phyloP scores from a whole-genome alignment of 1,140 invertebrate genomes.

The Aphaenogaster floridana region DNA sequence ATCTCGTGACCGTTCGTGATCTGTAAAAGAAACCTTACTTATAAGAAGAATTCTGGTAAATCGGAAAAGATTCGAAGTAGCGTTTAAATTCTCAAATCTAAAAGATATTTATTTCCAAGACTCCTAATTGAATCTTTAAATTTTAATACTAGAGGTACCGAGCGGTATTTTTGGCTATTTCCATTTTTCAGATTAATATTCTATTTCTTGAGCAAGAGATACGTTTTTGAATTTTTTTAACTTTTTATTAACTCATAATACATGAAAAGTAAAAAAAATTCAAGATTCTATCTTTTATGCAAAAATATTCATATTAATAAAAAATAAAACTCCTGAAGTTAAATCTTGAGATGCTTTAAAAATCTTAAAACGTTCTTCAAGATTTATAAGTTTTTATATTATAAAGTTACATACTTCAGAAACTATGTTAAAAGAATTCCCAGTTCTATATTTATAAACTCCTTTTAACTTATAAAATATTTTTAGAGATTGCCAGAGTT shows the following conservation, averaged over 20 bases:
- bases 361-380: neutral
- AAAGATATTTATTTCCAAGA: constrained; percentile 25
- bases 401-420: neutral
- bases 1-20: neutral
- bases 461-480: constrained; percentile 16
- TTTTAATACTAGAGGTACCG: neutral
- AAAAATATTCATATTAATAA: too few relatives aligned
- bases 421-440: neutral
- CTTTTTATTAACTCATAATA: too few relatives aligned
- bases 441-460: neutral
- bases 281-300: too few relatives aligned
- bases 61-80: neutral
- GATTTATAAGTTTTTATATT: neutral
- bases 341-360: neutral
- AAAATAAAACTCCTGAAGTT: neutral
- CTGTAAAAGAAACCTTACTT: neutral
- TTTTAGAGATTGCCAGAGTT: constrained; percentile 24
- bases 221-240: too few relatives aligned
- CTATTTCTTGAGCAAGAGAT: too few relatives aligned
- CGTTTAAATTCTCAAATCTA: neutral
- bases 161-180: too few relatives aligned
- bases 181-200: too few relatives aligned
- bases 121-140: constrained; percentile 4
- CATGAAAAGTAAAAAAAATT: neutral
- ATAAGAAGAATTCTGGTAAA: neutral